Conservation (phyloP, 2,888 invertebrate species). For the Chesias legatella region DNA sequence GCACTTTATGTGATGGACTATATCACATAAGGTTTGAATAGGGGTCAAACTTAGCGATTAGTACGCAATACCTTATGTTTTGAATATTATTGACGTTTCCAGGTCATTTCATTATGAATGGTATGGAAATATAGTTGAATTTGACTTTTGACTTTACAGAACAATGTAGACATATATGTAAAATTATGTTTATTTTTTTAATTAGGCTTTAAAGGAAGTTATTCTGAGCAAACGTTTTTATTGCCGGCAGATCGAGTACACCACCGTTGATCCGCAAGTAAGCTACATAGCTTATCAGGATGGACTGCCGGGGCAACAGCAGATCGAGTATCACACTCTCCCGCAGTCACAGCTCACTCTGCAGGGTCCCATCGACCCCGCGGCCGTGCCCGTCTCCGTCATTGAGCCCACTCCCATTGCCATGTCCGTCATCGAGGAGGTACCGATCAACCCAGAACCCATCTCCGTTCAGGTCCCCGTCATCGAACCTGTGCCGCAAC, state of each 20-base stretch:
- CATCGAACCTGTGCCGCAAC: slow-evolving; percentile 16
- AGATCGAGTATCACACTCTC: slow-evolving; percentile 28
- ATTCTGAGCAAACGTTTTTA: slow-evolving; percentile 1
- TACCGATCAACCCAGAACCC: slow-evolving; percentile 13
- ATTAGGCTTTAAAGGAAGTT: no score
- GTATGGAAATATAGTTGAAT: no score
- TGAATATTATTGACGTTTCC: no score
- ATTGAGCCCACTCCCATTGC: slow-evolving; percentile 3
- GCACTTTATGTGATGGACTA: no score
- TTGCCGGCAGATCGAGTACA: slow-evolving; percentile 43
- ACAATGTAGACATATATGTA: no score
- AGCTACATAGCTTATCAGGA: slow-evolving; percentile 52
- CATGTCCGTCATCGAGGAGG: slow-evolving; percentile 15
- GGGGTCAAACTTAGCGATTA: no score
- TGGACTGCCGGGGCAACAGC: slow-evolving; percentile 18
- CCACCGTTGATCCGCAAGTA: slow-evolving; percentile 46
- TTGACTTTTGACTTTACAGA: no score
- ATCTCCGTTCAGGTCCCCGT: slow-evolving; percentile 17
- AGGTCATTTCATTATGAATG: no score
- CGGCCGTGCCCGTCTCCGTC: slow-evolving; percentile 6
- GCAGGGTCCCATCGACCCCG: slow-evolving; percentile 12
- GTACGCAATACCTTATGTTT: no score
- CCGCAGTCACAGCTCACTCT: not conserved
- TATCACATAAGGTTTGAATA: no score
- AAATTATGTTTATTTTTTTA: no score